These are phyloP conservation scores for Anoplophora glabripennis DNA, from an alignment of 1,140 invertebrate species.

Conservation along the genomic window DNA sequence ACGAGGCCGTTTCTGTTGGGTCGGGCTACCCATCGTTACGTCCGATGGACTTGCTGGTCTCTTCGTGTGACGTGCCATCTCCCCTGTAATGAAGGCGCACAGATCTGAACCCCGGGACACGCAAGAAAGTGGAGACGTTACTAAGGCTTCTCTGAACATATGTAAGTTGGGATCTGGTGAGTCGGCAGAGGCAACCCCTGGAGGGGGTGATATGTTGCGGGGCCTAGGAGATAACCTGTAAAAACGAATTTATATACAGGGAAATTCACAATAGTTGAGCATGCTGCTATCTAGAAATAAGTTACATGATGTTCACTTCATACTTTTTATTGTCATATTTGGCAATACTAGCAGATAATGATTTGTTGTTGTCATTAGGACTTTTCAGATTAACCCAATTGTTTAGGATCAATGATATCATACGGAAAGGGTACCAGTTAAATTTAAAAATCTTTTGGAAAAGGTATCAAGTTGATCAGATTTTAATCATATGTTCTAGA, in stretches of 20 bases:
- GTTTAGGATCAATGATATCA: too few species aligned
- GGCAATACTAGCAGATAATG: too few species aligned
- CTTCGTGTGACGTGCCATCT: conserved; percentile 73
- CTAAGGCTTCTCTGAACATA: conserved; percentile 74
- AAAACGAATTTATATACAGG: conserved; percentile 1
- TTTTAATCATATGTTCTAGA: too few species aligned
- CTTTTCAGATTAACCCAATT: too few species aligned
- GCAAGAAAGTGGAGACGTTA: conserved; percentile 55
- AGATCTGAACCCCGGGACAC: conserved; percentile 58
- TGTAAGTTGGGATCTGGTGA: conserved; percentile 60
- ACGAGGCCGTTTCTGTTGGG: conserved; percentile 53
- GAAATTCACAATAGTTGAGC: too few species aligned
- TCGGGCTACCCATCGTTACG: conserved; percentile 56
- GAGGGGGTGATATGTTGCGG: conserved; percentile 54
- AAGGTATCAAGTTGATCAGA: too few species aligned
- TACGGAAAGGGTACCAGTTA: too few species aligned
- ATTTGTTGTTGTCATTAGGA: too few species aligned
- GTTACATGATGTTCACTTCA: too few species aligned
- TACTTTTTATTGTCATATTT: too few species aligned
- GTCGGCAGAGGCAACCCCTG: conserved; percentile 49
- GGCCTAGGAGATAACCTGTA: conserved; percentile 53
- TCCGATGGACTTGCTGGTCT: conserved; percentile 60
- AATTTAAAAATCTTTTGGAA: too few species aligned
- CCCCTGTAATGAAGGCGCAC: conserved; percentile 73
- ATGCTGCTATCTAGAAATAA: too few species aligned